Evolutionary conservation across 1,140 invertebrate genomes (phyloP), one percentile per base, ranked within the genome.

Genomic region (Euwallacea similis): DNA sequence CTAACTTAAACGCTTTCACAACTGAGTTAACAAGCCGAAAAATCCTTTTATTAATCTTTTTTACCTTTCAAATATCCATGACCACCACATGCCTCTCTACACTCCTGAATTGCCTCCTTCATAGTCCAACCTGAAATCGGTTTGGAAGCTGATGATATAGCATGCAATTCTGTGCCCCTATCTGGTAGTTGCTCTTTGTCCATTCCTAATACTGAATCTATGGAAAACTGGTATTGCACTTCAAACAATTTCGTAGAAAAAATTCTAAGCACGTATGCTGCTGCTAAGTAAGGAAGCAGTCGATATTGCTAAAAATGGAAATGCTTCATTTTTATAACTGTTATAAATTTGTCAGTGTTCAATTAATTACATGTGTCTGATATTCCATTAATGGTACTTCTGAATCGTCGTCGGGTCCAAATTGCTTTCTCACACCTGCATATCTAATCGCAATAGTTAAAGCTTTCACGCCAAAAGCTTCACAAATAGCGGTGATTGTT

Each of bases 381-480:
- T 98, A 98, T 81, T 98, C 95, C 63, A 98, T 83, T 56, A 98
- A 90, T 33, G 95, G 89, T 62, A 91, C 85, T 85, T 97, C 95
- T 61, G 85, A 84, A 41, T 84, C 80, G 9, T 88, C 83, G n/a
- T 58, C 55, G 11, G 89, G 88, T 6, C 93, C 93, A 83, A 98
- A 98, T 84, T 98, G 97, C 81, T 87, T 91, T 53, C 97, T 84
- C 0, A 92, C 91, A 3, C 92, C 93, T 47, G 94, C 93, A 84
- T 98, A 98, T 54, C 97, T 86, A 15, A 97, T 86, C 0, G 95
- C 93, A 74, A 98, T 97, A 0, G 90, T 86, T 2, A 97, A 81
- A 8, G 90, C 92, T 72, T 90, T 85, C 44, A 87, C 85, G 43
- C 95, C 79, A 59, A 93, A 84, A 83, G 91, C 84, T 7, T 87